phyloP scores from a whole-genome alignment of 2,113 vertebrate species.

The Lamprologus tigripictilis region DNA sequence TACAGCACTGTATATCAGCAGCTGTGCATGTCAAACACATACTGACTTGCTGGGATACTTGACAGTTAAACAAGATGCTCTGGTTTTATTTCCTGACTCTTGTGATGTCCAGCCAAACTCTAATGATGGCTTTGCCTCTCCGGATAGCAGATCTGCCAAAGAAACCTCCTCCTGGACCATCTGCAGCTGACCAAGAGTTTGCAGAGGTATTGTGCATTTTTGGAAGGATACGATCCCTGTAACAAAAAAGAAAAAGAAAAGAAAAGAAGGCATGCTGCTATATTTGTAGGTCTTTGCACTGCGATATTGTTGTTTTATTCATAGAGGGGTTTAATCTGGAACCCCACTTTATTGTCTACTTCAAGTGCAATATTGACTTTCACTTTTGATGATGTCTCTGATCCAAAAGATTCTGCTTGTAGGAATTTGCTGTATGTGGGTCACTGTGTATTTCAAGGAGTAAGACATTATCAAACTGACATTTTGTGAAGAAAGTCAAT shows the following conservation, averaged over 20 bases:
- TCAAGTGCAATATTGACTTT: neutral
- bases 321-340: neutral
- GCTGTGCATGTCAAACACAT: neutral
- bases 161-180: neutral
- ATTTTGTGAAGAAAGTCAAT: neutral
- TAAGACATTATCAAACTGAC: neutral
- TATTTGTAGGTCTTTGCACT: neutral
- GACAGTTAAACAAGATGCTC: constrained; percentile 8
- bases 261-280: neutral
- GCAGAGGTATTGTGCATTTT: constrained; percentile 43
- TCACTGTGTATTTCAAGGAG: neutral
- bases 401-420: neutral
- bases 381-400: neutral
- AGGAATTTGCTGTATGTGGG: neutral
- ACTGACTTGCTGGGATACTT: neutral
- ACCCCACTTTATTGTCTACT: neutral
- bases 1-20: neutral
- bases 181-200: constrained; percentile 42
- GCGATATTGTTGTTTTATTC: neutral
- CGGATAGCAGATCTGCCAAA: neutral
- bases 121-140: neutral
- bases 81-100: constrained; percentile 20
- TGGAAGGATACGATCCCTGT: neutral
- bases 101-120: neutral
- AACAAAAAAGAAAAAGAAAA: neutral